Base-by-base conservation (phyloP, 2,888 invertebrate genomes). In the Gortyna flavago region DNA sequence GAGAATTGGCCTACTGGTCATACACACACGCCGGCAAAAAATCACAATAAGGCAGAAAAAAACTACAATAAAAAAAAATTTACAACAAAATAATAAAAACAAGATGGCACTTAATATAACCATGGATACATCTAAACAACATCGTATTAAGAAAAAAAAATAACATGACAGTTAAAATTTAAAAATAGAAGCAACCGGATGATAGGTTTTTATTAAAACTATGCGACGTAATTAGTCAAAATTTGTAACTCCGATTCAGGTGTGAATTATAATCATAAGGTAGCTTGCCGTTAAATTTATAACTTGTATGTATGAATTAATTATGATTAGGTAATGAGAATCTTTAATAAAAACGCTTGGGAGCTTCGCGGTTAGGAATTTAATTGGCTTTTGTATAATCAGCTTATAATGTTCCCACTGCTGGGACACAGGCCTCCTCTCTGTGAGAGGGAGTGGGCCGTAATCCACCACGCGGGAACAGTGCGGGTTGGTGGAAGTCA, bases 171-270 rank as follows among this genome's bases (percentile, higher is more conserved):
- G 4, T 38, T n/a, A 65, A 54, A 18, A 72, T 48, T 65, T 68
- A 59, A 64, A 74, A 80, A 59, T 72, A 72, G 35, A 21, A 21
- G 3, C 3, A 32, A n/a, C 68, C 84, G 65, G 68, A 84, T 70
- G 38, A 64, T 59, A 18, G 18, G 32, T 29, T 21, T 66, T 83
- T 72, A 83, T 72, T 72, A 72, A 59, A 75, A 72, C 29, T 29
- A 35, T 51, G 25, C 62, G 38, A 69, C 59, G n/a, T 76, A 76
- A 80, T 76, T 70, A 72, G 25, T 38, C 29, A 51, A 57, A 71
- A 29, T 35, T 72, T 66, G 29, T 74, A 74, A 75, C 61, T 73
- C 51, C n/a, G n/a, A 62, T 72, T 68, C 59, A 21, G 29, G 61
- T 62, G 57, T 35, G 11, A 59, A 75, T 59, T 73, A 67, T 76